Conservation (phyloP, 2,888 invertebrate species). For the Sphecodes monilicornis region DNA sequence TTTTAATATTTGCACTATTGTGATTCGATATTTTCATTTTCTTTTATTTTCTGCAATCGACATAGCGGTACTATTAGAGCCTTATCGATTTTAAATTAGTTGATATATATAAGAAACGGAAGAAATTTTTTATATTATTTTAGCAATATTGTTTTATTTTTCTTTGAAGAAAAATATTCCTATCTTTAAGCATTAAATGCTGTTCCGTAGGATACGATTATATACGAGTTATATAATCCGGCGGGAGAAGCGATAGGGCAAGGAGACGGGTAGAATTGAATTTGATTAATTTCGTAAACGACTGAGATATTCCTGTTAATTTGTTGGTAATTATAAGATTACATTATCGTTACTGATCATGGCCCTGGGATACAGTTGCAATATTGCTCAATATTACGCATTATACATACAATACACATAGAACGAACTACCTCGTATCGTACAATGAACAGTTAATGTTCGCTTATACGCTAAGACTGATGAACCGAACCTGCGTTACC, state of each 20-base stretch:
- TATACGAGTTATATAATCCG: conserved; percentile 33
- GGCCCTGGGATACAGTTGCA: conserved; percentile 82
- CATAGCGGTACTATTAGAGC: conserved; percentile 37
- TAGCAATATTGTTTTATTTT: conserved; percentile 42
- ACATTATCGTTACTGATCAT: conserved; percentile 71
- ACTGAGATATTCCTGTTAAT: conserved; percentile 78
- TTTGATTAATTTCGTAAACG: conserved; percentile 70
- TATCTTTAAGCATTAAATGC: conserved; percentile 67
- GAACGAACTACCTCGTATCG: conserved; percentile 66
- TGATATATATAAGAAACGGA: background rate
- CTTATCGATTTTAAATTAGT: conserved; percentile 32
- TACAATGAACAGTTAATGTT: conserved; percentile 60
- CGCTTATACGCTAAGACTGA: conserved; percentile 69
- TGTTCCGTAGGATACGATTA: conserved; percentile 47
- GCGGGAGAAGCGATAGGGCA: background rate
- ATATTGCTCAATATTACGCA: conserved; percentile 77
- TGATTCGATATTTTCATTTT: conserved; percentile 55
- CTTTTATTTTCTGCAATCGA: conserved; percentile 61
- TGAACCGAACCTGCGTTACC: conserved; percentile 56
- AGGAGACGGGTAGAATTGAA: conserved; percentile 16
- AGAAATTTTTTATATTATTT: conserved; percentile 64
- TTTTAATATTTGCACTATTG: conserved; percentile 58
- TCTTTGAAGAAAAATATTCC: conserved; percentile 52
- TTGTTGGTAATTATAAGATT: conserved; percentile 76
- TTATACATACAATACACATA: conserved; percentile 49